Conservation (phyloP, 1,140 invertebrate genomes). For the Protaetia brevitarsis region DNA sequence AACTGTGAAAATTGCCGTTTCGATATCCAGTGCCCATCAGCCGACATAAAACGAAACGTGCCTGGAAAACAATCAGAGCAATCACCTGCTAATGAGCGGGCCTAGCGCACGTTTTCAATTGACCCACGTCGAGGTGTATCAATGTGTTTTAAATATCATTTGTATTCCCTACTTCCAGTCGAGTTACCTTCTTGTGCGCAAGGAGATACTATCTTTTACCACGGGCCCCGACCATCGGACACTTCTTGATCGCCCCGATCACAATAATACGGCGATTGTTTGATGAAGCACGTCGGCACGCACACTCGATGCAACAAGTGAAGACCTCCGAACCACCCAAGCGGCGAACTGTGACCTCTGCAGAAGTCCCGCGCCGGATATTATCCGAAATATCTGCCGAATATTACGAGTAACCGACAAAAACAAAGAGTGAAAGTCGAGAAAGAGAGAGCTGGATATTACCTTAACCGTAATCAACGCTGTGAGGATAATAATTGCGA, state of each 20-base stretch:
- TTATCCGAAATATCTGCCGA: not conserved
- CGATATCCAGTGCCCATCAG: not conserved
- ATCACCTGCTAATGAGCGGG: constrained; percentile 11
- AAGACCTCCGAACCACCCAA: not conserved
- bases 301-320: not conserved
- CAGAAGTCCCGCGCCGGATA: not conserved
- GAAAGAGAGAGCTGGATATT: not conserved
- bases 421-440: constrained; percentile 6
- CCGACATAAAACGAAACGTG: constrained; percentile 9
- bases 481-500: not conserved
- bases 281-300: not conserved
- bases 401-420: not conserved
- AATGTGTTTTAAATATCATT: constrained; percentile 14
- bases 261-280: constrained; percentile 13
- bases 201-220: not conserved
- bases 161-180: not conserved
- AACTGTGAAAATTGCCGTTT: constrained; percentile 1
- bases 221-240: not conserved
- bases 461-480: not conserved
- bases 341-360: not conserved
- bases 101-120: constrained; percentile 2
- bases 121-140: not conserved
- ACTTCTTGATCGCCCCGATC: constrained; percentile 11
- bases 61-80: constrained; percentile 9
- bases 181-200: not conserved